A percentile compares a stretch with the other conserved stretches of the same genome.
These are phyloP conservation scores for Thaumetopoea pityocampa DNA, from an alignment of 1,140 invertebrate species.

Conservation along the genomic window DNA sequence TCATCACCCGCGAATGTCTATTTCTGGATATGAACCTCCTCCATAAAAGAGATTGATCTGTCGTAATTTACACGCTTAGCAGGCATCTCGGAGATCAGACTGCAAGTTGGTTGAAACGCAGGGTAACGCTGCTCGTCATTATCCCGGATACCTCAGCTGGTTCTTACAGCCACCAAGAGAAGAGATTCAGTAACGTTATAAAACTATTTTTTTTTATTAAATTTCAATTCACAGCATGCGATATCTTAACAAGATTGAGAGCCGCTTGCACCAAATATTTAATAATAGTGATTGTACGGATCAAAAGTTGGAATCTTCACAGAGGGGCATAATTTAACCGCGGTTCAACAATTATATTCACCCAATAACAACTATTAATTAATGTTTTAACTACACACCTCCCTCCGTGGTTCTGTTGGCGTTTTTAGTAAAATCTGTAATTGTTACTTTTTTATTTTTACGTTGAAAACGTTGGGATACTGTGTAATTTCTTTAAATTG, in stretches of 20 bases:
- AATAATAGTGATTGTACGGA: constrained; percentile 53
- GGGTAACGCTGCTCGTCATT: no score
- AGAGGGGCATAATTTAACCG: constrained; percentile 43
- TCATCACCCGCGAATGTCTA: no score
- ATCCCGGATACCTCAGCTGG: no score
- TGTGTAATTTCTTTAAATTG: constrained; percentile 2
- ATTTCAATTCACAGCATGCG: no score
- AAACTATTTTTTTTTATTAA: no score
- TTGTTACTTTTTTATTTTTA: constrained; percentile 23
- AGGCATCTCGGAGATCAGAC: no score
- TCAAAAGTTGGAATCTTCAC: constrained; percentile 42
- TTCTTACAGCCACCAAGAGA: no score
- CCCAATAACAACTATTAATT: constrained; percentile 60
- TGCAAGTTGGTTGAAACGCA: no score
- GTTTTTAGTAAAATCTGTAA: constrained; percentile 15
- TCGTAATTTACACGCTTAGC: no score
- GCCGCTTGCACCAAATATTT: constrained; percentile 24
- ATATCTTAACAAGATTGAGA: constrained; percentile 8
- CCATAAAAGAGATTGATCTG: no score
- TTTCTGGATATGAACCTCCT: no score
- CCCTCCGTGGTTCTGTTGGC: constrained; percentile 30
- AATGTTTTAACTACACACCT: constrained; percentile 44
- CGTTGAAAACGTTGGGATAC: not conserved
- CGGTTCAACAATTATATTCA: constrained; percentile 62
- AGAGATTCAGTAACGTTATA: no score